These are phyloP conservation scores for Limonius californicus DNA, from an alignment of 1,140 invertebrate genomes.

Conservation along the genomic window DNA sequence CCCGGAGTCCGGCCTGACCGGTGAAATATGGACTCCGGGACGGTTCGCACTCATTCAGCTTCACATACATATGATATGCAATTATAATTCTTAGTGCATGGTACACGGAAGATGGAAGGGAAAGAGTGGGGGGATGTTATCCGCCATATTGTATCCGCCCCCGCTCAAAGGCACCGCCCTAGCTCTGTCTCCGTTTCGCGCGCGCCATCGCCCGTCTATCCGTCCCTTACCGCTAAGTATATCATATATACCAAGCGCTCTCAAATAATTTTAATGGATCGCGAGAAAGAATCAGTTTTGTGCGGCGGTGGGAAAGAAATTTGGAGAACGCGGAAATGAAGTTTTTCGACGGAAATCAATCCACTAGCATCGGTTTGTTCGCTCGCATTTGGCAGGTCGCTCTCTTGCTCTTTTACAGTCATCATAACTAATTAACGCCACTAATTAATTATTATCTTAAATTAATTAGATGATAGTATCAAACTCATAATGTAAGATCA, in stretches of 20 bases:
- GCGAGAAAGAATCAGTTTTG: constrained; percentile 35
- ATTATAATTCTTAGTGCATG: constrained; percentile 46
- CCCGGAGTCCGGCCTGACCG: constrained; percentile 6
- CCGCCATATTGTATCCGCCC: constrained; percentile 49
- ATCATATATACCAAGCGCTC: constrained; percentile 38
- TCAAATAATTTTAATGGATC: constrained; percentile 46
- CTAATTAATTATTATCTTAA: too few species aligned
- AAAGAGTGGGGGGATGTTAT: constrained; percentile 40
- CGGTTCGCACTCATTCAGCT: constrained; percentile 26
- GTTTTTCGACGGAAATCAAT: not conserved
- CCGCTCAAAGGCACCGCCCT: constrained; percentile 43
- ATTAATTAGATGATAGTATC: too few species aligned
- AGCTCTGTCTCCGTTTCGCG: constrained; percentile 29
- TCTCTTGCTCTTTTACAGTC: too few species aligned
- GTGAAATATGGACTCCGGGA: constrained; percentile 23
- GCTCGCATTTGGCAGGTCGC: not conserved
- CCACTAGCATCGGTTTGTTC: not conserved
- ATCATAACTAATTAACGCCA: too few species aligned
- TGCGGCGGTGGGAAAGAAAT: constrained; percentile 31
- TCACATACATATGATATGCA: constrained; percentile 44
- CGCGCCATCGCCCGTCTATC: constrained; percentile 24
- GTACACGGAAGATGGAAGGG: constrained; percentile 37
- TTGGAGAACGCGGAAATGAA: constrained; percentile 20
- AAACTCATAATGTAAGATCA: too few species aligned
- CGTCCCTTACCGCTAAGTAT: constrained; percentile 35